Base-by-base conservation (phyloP, 1,140 invertebrate species). In the Panonychus citri region DNA sequence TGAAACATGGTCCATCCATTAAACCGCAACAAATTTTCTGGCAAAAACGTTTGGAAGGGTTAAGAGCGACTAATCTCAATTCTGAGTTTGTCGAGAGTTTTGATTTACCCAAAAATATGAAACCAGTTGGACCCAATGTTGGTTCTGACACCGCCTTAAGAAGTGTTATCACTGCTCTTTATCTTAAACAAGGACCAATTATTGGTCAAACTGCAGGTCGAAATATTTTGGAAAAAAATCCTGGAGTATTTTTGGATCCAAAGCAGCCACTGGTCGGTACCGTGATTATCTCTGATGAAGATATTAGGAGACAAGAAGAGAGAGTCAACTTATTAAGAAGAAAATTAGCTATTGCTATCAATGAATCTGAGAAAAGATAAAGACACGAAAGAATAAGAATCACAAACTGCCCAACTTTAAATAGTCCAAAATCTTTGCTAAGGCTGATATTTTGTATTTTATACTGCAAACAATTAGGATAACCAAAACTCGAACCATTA, bases 21-120 rank as follows among this genome's bases (percentile, higher is more conserved):
- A 94, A 91, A 71, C 86, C 88, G 1, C 91, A 87, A 71, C 90
- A 95, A 73, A 78, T 82, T 40, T 96, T 97, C 68, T 98, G 93
- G 93, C 89, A 96, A 66, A 96, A 96, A 70, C 72, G 91, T 61
- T 72, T 98, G 30, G 87, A 95, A 72, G 83, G 87, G 43, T 70
- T 96, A 50, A 77, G 81, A 61, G 86, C 90, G 0, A 85, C 83
- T 65, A 85, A 90, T 70, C 74, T 80, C 34, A 78, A 81, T 66
- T 82, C 81, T 50, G 66, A 69, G 30, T 81, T 82, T 43, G 79
- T 85, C 63, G 78, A 78, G 79, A 10, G 8, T 15, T 12, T 80
- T 87, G 71, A 80, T 86, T 61, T 70, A 94, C 55, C 88, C 89
- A 5, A 81, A 80, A 81, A 81, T 60, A 77, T 96, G 52, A 82